Base-by-base conservation (phyloP, 2,797 vertebrate species). In the Melanotaenia pygmaea region DNA sequence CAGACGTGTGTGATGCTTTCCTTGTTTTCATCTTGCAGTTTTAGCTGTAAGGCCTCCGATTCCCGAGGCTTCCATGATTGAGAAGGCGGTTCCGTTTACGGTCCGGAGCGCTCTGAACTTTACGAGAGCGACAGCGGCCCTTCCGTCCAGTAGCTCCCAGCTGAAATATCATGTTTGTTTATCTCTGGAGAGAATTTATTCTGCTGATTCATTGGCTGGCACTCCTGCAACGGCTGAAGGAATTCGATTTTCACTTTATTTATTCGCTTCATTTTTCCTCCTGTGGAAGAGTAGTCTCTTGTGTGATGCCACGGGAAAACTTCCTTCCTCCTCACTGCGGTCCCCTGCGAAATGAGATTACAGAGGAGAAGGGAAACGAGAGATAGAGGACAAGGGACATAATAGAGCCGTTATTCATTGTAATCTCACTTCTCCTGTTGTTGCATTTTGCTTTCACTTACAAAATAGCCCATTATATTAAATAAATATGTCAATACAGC, bases 121-220 rank as follows among this genome's bases (percentile, higher is more conserved):
- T 94, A 95, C 82, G 86, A 93, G 91, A 93, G 76, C 75, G 83
- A 84, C 85, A 82, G 75, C 69, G 51, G 70, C 74, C 82, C 76
- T 43, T 83, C 84, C 74, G 77, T 91, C 86, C 85, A 57, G 70
- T 63, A 65, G 80, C 84, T 86, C 84, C 84, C 76, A 67, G 83
- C 88, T 91, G 88, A 94, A 94, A 94, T 94, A 93, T 92, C 90
- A 91, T 91, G 93, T 94, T 94, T 95, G 92, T 93, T 94, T 93
- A 93, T 94, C 93, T 94, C 90, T 47, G 71, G 90, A 86, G 93
- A 88, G 86, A 92, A 95, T 94, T 93, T 93, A 93, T 94, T 92
- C 90, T 88, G 86, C 89, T 91, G 94, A 95, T 93, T 94, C 92
- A 94, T 94, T 88, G 92, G 88, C 85, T 82, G 84, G 84, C 86